These are phyloP conservation scores for Amphipyra berbera DNA, from an alignment of 2,888 invertebrate species.

Conservation along the genomic window DNA sequence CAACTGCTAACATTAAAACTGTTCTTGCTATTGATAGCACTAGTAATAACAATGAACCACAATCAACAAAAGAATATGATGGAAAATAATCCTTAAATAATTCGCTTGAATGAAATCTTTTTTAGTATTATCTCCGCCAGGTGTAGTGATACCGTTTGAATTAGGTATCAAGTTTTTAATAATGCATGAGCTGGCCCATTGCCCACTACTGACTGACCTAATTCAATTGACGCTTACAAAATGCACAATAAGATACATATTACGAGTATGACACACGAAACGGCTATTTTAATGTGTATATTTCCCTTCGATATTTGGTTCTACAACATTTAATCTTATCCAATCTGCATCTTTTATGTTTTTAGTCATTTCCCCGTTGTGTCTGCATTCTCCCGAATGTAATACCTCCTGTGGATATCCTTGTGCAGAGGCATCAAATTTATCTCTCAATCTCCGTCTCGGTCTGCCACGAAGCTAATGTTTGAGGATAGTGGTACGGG, in stretches of 20 bases:
- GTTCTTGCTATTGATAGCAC: neutral
- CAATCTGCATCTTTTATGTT: conserved; percentile 9
- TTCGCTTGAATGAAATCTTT: conserved; percentile 1
- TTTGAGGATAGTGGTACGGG: conserved; percentile 4
- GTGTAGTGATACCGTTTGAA: conserved; percentile 20
- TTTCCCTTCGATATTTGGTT: conserved; percentile 29
- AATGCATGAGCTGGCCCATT: conserved; percentile 51
- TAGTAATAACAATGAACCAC: too few species aligned
- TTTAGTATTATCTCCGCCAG: conserved; percentile 2
- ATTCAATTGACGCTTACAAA: conserved; percentile 53
- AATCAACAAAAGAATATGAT: neutral
- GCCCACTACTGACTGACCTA: conserved; percentile 44
- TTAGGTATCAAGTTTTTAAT: conserved; percentile 39
- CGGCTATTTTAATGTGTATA: conserved; percentile 39
- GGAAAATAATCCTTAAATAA: neutral
- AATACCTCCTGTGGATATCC: conserved; percentile 32
- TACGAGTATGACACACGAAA: conserved; percentile 44
- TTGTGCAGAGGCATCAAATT: conserved; percentile 22
- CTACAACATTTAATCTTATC: too few species aligned
- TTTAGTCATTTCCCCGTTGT: conserved; percentile 7
- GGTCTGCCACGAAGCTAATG: conserved; percentile 30
- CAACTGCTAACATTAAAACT: neutral
- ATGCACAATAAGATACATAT: conserved; percentile 48
- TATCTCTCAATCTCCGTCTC: conserved; percentile 41
- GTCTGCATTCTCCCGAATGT: conserved; percentile 13